A percentile compares a stretch with the other conserved stretches of the same genome.
phyloP scores from a whole-genome alignment of 1,140 invertebrate genomes.

The Drosophila watanabei region DNA sequence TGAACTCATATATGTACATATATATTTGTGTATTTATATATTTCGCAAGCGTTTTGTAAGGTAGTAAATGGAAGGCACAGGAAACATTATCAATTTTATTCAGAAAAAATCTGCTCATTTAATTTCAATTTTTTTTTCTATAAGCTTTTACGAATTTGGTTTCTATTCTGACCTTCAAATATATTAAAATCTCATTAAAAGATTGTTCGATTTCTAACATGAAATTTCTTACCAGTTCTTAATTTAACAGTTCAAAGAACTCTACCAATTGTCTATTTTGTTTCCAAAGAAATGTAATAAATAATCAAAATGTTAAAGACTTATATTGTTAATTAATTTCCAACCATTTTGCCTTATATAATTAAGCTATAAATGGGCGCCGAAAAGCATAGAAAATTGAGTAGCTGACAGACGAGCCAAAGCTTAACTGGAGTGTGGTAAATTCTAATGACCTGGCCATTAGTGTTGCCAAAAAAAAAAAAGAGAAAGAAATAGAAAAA shows the following conservation, averaged over 20 bases:
- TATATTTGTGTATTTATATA: neutral
- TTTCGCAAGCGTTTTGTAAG: neutral
- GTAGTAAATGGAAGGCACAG: slow-evolving; percentile 4
- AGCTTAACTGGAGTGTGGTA: slow-evolving; percentile 47
- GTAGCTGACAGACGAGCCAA: slow-evolving; percentile 25
- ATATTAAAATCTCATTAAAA: neutral
- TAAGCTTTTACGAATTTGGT: neutral
- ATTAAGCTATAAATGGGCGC: slow-evolving; percentile 27
- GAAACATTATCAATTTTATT: slow-evolving; percentile 2
- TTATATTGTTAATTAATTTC: neutral
- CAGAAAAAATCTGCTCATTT: neutral
- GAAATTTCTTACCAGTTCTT: neutral
- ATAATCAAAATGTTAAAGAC: neutral
- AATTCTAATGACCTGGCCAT: slow-evolving; percentile 44
- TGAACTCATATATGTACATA: slow-evolving; percentile 5
- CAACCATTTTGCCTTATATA: neutral
- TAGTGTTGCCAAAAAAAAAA: slow-evolving; percentile 38
- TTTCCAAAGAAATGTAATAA: neutral
- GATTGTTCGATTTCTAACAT: neutral
- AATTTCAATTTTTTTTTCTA: neutral
- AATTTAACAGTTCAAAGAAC: neutral
- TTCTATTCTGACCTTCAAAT: neutral
- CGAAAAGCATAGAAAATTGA: slow-evolving; percentile 35
- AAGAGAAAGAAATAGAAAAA: too few relatives aligned
- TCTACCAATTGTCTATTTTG: neutral